Base-by-base conservation (phyloP, 2,113 vertebrate genomes). In the Burhinus oedicnemus region DNA sequence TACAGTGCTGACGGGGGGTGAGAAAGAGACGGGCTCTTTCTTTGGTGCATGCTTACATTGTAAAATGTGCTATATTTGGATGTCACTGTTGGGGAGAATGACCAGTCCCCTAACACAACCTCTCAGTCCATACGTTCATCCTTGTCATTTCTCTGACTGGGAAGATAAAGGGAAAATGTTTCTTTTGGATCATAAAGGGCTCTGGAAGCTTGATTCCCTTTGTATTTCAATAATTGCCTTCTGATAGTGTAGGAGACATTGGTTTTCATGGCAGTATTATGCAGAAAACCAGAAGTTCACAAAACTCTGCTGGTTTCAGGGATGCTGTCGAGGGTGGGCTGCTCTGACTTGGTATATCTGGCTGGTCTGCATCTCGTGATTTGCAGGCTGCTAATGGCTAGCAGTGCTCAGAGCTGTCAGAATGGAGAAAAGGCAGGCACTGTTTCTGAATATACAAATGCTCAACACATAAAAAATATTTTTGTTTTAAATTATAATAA, bases 81-180 rank as follows among this genome's bases (percentile, higher is more conserved):
- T 76, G 26, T 26, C 8, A 18, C 9, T 83, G 49, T 0, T 72
- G 68, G 26, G 19, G n/a, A 45, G 58, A 60, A 22, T 2, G 3
- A 9, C 9, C 1, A 2, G 12, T 61, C 36, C 16, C 36, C 16
- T 47, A 16, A 15, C 18, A 40, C 58, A 70, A 2, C 78, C 54
- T 44, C 40, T 71, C 52, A 14, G 14, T 26, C 60, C 60, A 2
- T 34, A 2, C 2, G 0, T 52, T 74, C 7, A 0, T 57, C 76
- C 76, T 89, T 26, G 18, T 27, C 5, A 8, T 45, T 83, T 84
- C 15, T 40, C 44, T 65, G 57, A n/a, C 68, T 18, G 42, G 42
- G 40, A 11, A 49, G 23, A 8, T 36, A 32, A 44, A 34, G 10
- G 7, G 27, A 60, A 85, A 80, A 65, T 32, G 5, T 18, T 61